phyloP scores from a whole-genome alignment of 2,888 invertebrate species.

The Branchellion lobata region DNA sequence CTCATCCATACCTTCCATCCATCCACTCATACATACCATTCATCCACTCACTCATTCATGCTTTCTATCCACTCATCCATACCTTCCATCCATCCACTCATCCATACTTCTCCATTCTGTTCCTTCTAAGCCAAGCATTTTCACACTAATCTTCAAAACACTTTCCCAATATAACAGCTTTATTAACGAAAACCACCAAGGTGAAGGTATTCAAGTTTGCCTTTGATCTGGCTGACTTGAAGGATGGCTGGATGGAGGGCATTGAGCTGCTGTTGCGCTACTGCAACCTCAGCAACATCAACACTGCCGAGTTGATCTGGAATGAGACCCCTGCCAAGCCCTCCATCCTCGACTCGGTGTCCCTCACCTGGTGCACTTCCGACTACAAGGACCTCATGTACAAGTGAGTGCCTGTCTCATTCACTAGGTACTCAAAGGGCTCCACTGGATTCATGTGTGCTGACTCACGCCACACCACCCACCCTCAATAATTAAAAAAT shows the following conservation, averaged over 20 bases:
- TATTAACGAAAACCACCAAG: neutral
- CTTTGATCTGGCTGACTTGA: conserved; percentile 59
- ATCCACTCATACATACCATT: too few species aligned
- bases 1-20: too few species aligned
- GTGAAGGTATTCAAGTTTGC: conserved; percentile 58
- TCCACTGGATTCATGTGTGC: too few species aligned
- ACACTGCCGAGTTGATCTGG: conserved; percentile 58
- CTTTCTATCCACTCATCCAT: too few species aligned
- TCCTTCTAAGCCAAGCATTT: too few species aligned
- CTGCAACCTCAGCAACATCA: conserved; percentile 54
- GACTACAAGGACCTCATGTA: conserved; percentile 53
- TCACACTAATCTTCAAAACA: neutral
- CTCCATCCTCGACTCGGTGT: conserved; percentile 55
- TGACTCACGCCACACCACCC: too few species aligned
- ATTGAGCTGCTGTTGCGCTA: conserved; percentile 55
- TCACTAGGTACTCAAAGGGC: too few species aligned
- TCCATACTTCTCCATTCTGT: too few species aligned
- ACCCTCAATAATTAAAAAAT: too few species aligned
- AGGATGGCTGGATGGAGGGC: conserved; percentile 56
- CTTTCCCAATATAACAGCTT: too few species aligned
- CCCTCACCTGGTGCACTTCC: conserved; percentile 52
- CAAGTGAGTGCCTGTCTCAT: conserved; percentile 12
- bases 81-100: too few species aligned
- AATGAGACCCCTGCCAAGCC: conserved; percentile 59
- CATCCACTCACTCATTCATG: too few species aligned